phyloP scores from a whole-genome alignment of 2,888 invertebrate species.

The Drosophila pullipes region DNA sequence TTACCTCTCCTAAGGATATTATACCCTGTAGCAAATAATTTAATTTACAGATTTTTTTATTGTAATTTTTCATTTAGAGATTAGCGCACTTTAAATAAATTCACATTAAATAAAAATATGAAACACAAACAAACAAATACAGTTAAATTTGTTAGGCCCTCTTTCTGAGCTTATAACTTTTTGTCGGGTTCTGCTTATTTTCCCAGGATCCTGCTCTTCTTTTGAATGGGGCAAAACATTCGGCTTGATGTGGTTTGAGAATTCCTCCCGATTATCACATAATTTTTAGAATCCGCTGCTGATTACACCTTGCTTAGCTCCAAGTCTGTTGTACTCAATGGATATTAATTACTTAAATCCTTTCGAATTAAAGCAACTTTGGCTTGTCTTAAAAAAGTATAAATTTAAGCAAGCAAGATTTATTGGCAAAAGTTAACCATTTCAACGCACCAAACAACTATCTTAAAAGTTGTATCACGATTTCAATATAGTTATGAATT shows the following conservation, averaged over 20 bases:
- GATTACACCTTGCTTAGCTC: not conserved
- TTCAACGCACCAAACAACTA: not conserved
- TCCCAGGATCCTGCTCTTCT: not conserved
- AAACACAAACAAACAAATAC: not conserved
- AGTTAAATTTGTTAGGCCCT: not conserved
- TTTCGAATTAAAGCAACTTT: not conserved
- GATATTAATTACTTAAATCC: not conserved
- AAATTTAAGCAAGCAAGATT: not conserved
- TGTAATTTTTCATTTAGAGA: not conserved
- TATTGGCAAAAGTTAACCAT: not conserved
- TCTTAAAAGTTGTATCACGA: not conserved
- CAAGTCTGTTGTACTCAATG: too few species aligned
- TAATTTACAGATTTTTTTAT: not conserved
- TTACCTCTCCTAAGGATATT: constrained; percentile 4
- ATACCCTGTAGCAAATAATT: not conserved
- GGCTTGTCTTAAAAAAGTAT: not conserved
- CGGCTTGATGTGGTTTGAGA: too few species aligned
- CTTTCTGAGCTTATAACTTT: too few species aligned
- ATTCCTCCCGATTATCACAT: not conserved
- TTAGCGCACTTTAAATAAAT: not conserved
- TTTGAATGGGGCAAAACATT: too few species aligned
- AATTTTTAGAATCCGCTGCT: not conserved
- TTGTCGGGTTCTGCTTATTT: not conserved
- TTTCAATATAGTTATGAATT: not conserved
- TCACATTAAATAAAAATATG: not conserved